Evolutionary conservation across 2,888 invertebrate species (phyloP), one percentile per base, ranked within the genome.

Genomic region (Falcaria lacertinaria): DNA sequence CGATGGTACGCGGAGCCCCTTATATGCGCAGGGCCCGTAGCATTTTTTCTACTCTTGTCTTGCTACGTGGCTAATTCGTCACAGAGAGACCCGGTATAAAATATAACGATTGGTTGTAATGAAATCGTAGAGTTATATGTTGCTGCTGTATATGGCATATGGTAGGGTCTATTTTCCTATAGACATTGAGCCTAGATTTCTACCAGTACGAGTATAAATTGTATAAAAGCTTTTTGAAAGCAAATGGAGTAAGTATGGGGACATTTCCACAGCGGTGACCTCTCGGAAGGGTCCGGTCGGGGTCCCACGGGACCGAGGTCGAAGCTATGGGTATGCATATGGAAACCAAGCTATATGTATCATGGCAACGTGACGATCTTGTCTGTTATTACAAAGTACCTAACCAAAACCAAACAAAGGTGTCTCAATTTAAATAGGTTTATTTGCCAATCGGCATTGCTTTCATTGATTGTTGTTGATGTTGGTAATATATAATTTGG

Each of bases 191-290:
- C 11, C 28, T 60, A 60, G 57, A 55, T 63, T 57, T 64, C 61
- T 61, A 57, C 55, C 59, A 62, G 54, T 57, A 52, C 50, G n/a
- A n/a, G n/a, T n/a, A n/a, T n/a, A 60, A 62, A 63, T 64, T 57
- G 57, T 71, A 62, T 64, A 69, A 71, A 71, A 72, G 70, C 57
- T 61, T 68, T 59, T 62, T 50, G 55, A 52, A 50, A 62, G 64
- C 51, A 73, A 74, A 73, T 71, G 59, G 62, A 60, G 60, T 58
- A 48, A 43, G 53, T 58, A 54, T 64, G 69, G 61, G 64, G 60
- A 67, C 69, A 67, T 73, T 72, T 63, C 50, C 50, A 55, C 48
- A 51, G 60, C 52, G 41, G 55, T 47, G 65, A 64, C 60, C 62
- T 59, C 57, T 62, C 54, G 55, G 50, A 63, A 69, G 65, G 74